These are phyloP conservation scores for Heterodera schachtii DNA, from an alignment of 1,140 invertebrate species.

Conservation along the genomic window DNA sequence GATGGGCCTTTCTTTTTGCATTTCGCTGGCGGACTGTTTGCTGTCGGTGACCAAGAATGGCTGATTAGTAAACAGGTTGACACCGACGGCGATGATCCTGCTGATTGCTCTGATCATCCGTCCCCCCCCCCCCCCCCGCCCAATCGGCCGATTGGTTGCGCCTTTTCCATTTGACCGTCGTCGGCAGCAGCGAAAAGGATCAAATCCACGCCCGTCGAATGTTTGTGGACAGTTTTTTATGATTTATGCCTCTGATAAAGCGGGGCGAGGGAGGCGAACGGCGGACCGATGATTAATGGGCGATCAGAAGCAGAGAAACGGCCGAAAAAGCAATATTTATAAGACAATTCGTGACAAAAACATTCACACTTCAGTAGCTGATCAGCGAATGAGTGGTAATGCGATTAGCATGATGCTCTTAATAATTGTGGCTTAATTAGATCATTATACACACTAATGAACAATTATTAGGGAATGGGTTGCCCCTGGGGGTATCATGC, in stretches of 20 bases:
- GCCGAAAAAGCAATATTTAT: not conserved
- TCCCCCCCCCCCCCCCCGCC: too few species aligned
- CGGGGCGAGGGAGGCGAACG: not conserved
- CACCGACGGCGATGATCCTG: too few species aligned
- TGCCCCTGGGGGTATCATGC: too few species aligned
- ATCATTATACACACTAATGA: too few species aligned
- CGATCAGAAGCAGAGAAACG: not conserved
- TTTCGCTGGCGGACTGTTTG: too few species aligned
- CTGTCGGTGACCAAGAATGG: not conserved
- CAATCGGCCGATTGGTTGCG: not conserved
- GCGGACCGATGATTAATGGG: not conserved
- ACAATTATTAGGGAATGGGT: too few species aligned
- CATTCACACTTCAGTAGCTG: not conserved
- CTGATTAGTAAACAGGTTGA: not conserved
- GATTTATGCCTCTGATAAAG: not conserved
- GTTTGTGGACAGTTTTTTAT: not conserved
- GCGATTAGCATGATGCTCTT: not conserved
- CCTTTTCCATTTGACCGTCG: not conserved
- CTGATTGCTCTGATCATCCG: not conserved
- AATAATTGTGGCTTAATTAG: too few species aligned
- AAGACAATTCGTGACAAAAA: not conserved
- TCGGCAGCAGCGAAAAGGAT: not conserved
- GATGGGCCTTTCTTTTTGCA: too few species aligned
- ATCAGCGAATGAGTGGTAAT: not conserved
- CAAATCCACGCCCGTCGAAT: not conserved